These are phyloP conservation scores for Aldabrachelys gigantea DNA, from an alignment of 2,113 vertebrate species.

Conservation along the genomic window DNA sequence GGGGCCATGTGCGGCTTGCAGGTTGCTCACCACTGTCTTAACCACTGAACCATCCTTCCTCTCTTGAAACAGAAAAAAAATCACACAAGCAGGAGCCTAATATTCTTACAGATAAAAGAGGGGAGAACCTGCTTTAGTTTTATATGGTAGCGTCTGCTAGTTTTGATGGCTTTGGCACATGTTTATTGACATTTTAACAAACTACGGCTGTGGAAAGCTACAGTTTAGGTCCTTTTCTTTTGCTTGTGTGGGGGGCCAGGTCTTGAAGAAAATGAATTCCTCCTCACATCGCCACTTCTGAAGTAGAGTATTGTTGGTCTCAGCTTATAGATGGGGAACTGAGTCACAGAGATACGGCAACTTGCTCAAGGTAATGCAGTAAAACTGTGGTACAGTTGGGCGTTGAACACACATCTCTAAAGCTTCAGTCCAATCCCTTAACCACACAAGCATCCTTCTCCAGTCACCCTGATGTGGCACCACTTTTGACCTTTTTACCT, in stretches of 20 bases:
- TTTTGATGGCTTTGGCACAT: constrained; percentile 38
- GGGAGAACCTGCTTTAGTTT: constrained; percentile 26
- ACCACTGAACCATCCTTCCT: neutral
- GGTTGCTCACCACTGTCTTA: no score
- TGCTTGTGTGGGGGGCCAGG: neutral
- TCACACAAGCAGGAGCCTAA: no score
- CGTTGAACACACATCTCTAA: neutral
- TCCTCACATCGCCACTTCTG: neutral
- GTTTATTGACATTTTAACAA: constrained; percentile 36
- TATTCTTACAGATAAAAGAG: neutral
- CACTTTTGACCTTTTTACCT: neutral
- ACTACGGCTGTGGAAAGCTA: constrained; percentile 1
- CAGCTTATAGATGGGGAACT: neutral
- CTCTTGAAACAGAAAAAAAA: neutral
- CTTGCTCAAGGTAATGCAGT: neutral
- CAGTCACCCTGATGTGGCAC: fast-evolving
- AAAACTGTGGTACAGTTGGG: neutral
- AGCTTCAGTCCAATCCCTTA: neutral
- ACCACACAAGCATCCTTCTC: neutral
- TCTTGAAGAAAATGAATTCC: neutral
- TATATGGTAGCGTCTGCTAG: neutral
- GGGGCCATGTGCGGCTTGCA: no score
- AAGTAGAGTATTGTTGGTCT: neutral
- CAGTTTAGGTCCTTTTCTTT: neutral
- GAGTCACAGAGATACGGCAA: neutral